Percentiles rank a stretch among this genome's conserved stretches.
phyloP scores from a whole-genome alignment of 2,113 vertebrate species.

The Asarcornis scutulata region DNA sequence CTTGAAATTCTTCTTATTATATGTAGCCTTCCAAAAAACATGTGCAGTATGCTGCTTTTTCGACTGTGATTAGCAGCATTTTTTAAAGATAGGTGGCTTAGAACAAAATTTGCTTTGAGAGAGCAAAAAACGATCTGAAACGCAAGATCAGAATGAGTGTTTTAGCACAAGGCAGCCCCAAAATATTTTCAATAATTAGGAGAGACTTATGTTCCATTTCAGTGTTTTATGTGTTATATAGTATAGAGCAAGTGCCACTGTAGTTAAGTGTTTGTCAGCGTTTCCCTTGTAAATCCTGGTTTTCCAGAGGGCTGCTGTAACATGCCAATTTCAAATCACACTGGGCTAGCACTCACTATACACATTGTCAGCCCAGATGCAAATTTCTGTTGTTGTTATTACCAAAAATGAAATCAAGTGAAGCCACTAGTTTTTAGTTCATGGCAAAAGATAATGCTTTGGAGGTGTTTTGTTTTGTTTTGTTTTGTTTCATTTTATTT shows the following conservation, averaged over 20 bases:
- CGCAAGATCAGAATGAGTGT: neutral
- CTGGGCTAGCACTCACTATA: constrained; percentile 37
- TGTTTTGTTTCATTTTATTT: neutral
- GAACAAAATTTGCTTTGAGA: neutral
- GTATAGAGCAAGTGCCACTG: constrained; percentile 31
- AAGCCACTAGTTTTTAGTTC: constrained; percentile 57
- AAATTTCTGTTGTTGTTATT: constrained; percentile 65
- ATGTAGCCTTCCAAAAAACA: neutral
- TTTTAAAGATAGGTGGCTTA: constrained; percentile 35
- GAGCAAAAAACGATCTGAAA: neutral
- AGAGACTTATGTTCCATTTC: constrained; percentile 47
- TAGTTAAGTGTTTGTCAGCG: constrained; percentile 61
- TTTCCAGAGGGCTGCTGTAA: constrained; percentile 49
- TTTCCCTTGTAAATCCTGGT: constrained; percentile 51
- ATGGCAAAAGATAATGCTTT: neutral
- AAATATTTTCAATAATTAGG: constrained; percentile 63
- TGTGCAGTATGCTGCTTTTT: neutral
- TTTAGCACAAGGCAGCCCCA: constrained; percentile 20
- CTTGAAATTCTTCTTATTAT: constrained; percentile 48
- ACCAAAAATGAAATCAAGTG: constrained; percentile 73
- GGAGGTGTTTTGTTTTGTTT: neutral
- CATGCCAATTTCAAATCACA: constrained; percentile 60
- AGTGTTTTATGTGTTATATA: constrained; percentile 21
- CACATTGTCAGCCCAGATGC: constrained; percentile 59
- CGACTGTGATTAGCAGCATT: neutral